Base-by-base conservation (phyloP, 2,113 vertebrate genomes). In the Junco hyemalis region DNA sequence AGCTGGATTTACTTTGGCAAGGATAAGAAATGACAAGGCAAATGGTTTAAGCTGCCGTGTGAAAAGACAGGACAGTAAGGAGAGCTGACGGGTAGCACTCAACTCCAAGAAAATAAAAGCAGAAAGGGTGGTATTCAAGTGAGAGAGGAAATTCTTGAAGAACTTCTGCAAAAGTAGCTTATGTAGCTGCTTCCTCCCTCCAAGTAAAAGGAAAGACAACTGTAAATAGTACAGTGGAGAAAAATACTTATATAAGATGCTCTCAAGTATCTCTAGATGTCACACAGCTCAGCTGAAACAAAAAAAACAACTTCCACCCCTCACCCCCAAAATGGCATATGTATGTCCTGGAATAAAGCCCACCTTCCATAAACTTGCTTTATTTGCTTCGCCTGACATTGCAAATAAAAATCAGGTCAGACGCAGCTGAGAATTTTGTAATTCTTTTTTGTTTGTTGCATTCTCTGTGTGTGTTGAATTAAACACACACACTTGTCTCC, bases 131-230 rank as follows among this genome's bases (percentile, higher is more conserved):
- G 25, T 66, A 86, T 66, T 88, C 63, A 89, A 88, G 51, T 54
- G 22, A 89, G 40, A 79, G 72, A 83, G 61, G 78, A 93, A 90
- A 92, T 54, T 20, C 18, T 51, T 22, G 12, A 91, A 78, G 29
- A 94, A 35, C 36, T 90, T 76, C 63, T 83, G 56, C 63, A 83
- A 76, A 96, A 96, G 54, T 86, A 73, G 38, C 56, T 89, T 72
- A 66, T 57, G 26, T 12, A 80, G 70, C 63, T 91, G 36, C 63
- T 38, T 76, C 35, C 47, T 94, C 33, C 26, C 24, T 47, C 8
- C 20, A 26, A 47, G 17, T 40, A 77, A 66, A 88, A 79, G 4
- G 17, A 26, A 63, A 80, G 35, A 73, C 71, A 85, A 81, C 18
- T n/a, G 38, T 20, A 63, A 77, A 45, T 4, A 70, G 47, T 12